Base-by-base conservation (phyloP, 2,888 invertebrate genomes). In the Coleophora deauratella region DNA sequence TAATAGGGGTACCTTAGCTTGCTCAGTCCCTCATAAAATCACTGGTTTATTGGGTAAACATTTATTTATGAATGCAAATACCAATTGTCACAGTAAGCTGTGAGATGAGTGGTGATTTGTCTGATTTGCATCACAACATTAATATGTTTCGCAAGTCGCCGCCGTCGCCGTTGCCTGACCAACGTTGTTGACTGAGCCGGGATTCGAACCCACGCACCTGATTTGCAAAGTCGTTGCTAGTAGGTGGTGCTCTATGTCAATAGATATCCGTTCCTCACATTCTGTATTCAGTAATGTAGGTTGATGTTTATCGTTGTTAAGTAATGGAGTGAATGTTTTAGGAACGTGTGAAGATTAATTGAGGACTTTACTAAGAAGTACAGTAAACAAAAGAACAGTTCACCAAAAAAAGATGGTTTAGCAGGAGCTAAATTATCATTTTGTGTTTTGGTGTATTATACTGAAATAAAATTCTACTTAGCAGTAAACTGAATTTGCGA, bases 201-300 rank as follows among this genome's bases (percentile, higher is more conserved):
- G 69, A 65, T 59, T 62, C 51, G 64, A 67, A 66, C 84, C 84
- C 80, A 84, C 82, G 82, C 84, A 71, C 62, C 65, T 80, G 72
- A 80, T 80, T 84, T 80, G 79, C 78, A 74, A 73, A 51, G 64
- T 62, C 65, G 48, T 54, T 47, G 49, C 52, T 52, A 65, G 74
- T 73, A 71, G 72, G 71, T 66, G 67, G 62, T 52, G 57, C 57
- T 48, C 59, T 21, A 21, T 21, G 21, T 57, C 21, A 21, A 21
- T 21, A 21, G 21, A 21, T 21, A 21, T 21, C 21, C 21, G 21
- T 21, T 21, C 21, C 3, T 21, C 21, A 21, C 21, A 21, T 61
- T 66, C 62, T 60, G 59, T 55, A 56, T 51, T 52, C 46, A 48
- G 48, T 40, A 49, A 41, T 44, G 47, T 56, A 60, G 60, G 21